Percentiles rank a stretch among this genome's conserved stretches.
Conservation (phyloP, 2,797 vertebrate species). For the Betta splendens region DNA sequence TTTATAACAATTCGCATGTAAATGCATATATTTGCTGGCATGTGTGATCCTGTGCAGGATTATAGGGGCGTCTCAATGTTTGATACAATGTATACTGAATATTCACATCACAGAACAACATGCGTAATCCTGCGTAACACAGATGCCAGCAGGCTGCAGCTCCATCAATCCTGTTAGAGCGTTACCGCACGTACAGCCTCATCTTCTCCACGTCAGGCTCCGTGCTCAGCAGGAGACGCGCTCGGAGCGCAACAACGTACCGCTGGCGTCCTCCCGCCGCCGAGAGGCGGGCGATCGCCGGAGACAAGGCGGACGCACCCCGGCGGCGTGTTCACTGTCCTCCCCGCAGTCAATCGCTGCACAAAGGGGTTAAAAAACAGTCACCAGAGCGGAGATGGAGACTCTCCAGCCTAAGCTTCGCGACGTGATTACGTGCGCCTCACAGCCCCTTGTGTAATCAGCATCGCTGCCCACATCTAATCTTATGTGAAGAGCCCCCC, state of each 20-base stretch:
- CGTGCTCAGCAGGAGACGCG: constrained; percentile 34
- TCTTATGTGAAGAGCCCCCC: constrained; percentile 63
- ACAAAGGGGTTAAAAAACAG: constrained; percentile 39
- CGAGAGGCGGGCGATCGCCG: constrained; percentile 13
- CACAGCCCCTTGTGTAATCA: constrained; percentile 78
- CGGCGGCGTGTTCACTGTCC: constrained; percentile 45
- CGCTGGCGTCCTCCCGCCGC: constrained; percentile 28
- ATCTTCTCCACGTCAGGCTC: constrained; percentile 37
- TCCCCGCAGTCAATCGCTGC: constrained; percentile 28
- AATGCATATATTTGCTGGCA: too few species aligned
- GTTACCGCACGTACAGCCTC: constrained; percentile 13
- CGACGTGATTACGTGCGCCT: constrained; percentile 67
- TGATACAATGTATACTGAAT: background rate
- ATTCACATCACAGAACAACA: constrained; percentile 10
- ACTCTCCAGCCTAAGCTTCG: constrained; percentile 61
- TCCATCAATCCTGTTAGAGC: constrained; percentile 23
- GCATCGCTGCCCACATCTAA: constrained; percentile 69
- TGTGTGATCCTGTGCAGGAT: background rate
- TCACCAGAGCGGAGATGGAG: constrained; percentile 37
- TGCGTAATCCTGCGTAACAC: constrained; percentile 5
- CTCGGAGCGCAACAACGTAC: constrained; percentile 25
- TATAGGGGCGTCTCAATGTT: too few species aligned
- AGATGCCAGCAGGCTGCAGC: constrained; percentile 23
- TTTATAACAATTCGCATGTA: too few species aligned
- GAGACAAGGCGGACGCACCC: constrained; percentile 12